Percentiles rank a stretch among this genome's conserved stretches.
phyloP scores from a whole-genome alignment of 2,888 invertebrate species.

The Netelia fuscicornis region DNA sequence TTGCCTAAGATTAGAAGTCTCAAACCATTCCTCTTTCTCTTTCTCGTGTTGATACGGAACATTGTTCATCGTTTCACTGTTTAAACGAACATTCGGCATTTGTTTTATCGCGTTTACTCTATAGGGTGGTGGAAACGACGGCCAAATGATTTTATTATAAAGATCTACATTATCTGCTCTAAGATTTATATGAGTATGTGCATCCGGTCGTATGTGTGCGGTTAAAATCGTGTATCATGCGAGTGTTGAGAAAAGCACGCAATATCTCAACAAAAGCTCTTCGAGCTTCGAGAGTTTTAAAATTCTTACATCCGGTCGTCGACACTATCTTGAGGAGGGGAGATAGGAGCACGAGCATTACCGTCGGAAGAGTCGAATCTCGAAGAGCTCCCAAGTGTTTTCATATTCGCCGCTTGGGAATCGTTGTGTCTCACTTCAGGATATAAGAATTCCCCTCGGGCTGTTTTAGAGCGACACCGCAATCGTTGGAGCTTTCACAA shows the following conservation, averaged over 20 bases:
- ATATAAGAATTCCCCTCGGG: slow-evolving; percentile 45
- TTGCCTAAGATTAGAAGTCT: no score
- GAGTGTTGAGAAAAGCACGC: slow-evolving; percentile 53
- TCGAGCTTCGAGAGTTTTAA: slow-evolving; percentile 41
- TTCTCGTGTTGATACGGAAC: no score
- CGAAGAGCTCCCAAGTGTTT: slow-evolving; percentile 57
- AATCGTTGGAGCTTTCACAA: slow-evolving; percentile 39
- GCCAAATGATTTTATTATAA: no score
- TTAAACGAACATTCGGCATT: no score
- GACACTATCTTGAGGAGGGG: not conserved
- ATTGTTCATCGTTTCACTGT: no score
- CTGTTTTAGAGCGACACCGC: slow-evolving; percentile 28
- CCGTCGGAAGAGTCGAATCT: slow-evolving; percentile 49
- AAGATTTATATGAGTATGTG: not conserved
- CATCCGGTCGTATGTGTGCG: slow-evolving; percentile 6
- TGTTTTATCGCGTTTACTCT: no score
- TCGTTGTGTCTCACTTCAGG: slow-evolving; percentile 56
- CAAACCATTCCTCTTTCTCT: no score
- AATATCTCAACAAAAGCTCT: slow-evolving; percentile 32
- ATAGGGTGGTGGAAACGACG: no score
- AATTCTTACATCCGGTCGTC: slow-evolving; percentile 56
- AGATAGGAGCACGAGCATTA: slow-evolving; percentile 1
- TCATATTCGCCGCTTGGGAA: slow-evolving; percentile 63
- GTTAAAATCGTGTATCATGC: slow-evolving; percentile 1
- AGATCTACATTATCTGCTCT: no score